Percentiles rank a stretch among this genome's conserved stretches.
These are phyloP conservation scores for Adelosebastes latens DNA, from an alignment of 2,797 vertebrate genomes.

Conservation along the genomic window DNA sequence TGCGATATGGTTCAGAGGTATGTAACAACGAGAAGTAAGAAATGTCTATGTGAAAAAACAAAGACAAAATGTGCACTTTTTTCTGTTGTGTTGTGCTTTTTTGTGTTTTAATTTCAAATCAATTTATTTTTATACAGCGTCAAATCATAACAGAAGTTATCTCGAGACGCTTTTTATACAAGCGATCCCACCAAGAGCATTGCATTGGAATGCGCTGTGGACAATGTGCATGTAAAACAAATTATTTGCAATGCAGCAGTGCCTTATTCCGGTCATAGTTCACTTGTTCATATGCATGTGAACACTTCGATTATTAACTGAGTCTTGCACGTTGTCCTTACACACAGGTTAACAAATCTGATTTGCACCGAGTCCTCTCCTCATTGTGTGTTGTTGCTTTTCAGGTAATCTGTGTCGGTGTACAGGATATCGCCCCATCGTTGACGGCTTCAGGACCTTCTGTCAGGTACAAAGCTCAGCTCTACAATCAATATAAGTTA, in stretches of 20 bases:
- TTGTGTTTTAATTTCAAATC: no score
- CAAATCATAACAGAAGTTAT: no score
- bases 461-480: conserved; percentile 68
- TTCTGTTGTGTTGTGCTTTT: not conserved
- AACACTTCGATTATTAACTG: not conserved
- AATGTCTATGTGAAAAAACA: no score
- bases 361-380: not conserved
- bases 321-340: not conserved
- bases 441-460: conserved; percentile 82
- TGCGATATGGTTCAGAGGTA: not conserved
- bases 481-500: not conserved
- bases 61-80: not conserved
- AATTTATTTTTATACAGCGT: no score
- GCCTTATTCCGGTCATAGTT: not conserved
- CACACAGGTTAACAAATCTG: not conserved
- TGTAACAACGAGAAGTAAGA: not conserved
- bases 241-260: not conserved
- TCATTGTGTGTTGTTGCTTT: not conserved
- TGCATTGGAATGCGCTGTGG: no score
- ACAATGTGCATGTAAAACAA: no score
- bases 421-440: conserved; percentile 83
- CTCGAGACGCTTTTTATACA: no score
- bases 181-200: no score
- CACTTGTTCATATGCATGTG: not conserved
- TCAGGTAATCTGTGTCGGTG: conserved; percentile 85